These are phyloP conservation scores for Gonioctena quinquepunctata DNA, from an alignment of 1,140 invertebrate species.

Conservation along the genomic window DNA sequence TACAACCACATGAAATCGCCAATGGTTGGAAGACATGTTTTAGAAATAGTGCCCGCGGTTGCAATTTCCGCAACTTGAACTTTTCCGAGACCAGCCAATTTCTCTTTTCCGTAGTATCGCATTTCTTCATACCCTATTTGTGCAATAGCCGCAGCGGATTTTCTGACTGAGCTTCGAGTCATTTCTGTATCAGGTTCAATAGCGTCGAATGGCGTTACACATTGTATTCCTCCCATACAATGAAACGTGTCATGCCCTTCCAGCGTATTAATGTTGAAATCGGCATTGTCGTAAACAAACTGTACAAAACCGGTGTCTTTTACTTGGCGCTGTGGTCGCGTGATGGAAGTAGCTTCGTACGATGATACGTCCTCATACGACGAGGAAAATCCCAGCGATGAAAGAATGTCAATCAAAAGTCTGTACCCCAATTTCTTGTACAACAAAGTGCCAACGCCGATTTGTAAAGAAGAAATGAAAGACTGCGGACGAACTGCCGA, in stretches of 20 bases:
- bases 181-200: too few relatives aligned
- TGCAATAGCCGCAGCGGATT: too few relatives aligned
- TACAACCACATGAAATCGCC: not conserved
- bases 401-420: constrained; percentile 33
- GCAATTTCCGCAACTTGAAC: not conserved
- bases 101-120: not conserved
- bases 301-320: too few relatives aligned
- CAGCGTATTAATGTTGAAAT: not conserved
- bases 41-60: not conserved
- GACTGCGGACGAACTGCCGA: constrained; percentile 36
- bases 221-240: not conserved
- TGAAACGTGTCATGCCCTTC: not conserved
- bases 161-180: too few relatives aligned
- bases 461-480: constrained; percentile 38
- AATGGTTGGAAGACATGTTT: not conserved
- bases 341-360: constrained; percentile 43
- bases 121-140: not conserved
- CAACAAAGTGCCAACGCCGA: constrained; percentile 30
- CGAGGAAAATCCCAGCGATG: constrained; percentile 23
- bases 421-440: constrained; percentile 40
- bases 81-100: not conserved
- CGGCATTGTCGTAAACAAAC: not conserved
- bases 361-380: constrained; percentile 37
- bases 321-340: too few relatives aligned
- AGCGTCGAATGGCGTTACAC: not conserved